These are phyloP conservation scores for Hirudo medicinalis DNA, from an alignment of 1,140 invertebrate genomes.

Conservation along the genomic window DNA sequence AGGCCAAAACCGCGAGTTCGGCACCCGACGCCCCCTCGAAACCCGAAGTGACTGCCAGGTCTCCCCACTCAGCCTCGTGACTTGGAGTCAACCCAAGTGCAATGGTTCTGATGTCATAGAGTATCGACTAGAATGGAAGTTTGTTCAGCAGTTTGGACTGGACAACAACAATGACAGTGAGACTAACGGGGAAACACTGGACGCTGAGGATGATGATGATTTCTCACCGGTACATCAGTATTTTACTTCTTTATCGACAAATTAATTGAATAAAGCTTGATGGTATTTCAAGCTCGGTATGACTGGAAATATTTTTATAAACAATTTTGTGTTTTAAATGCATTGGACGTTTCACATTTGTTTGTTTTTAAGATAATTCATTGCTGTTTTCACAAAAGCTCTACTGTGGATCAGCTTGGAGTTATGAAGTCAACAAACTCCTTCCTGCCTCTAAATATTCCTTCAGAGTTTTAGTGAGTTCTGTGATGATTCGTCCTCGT, in stretches of 20 bases:
- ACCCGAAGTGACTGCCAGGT: slow-evolving; percentile 48
- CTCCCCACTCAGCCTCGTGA: slow-evolving; percentile 52
- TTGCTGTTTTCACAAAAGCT: slow-evolving; percentile 29
- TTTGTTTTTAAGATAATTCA: too few relatives aligned
- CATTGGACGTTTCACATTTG: too few relatives aligned
- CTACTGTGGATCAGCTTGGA: slow-evolving; percentile 42
- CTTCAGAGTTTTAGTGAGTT: slow-evolving; percentile 54
- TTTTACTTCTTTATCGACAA: too few relatives aligned
- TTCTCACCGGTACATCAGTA: too few relatives aligned
- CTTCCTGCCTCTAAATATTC: slow-evolving; percentile 64
- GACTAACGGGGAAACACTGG: neutral
- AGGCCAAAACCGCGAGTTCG: slow-evolving; percentile 61
- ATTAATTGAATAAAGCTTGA: too few relatives aligned
- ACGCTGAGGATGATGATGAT: neutral
- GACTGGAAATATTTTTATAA: too few relatives aligned
- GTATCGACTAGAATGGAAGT: slow-evolving; percentile 44
- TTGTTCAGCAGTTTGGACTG: neutral
- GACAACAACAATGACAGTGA: neutral
- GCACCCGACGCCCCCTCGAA: slow-evolving; percentile 59
- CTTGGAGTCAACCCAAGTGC: slow-evolving; percentile 59
- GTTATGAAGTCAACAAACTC: slow-evolving; percentile 55
- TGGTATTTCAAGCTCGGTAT: too few relatives aligned
- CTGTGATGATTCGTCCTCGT: too few relatives aligned
- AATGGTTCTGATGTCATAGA: slow-evolving; percentile 66
- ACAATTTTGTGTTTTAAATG: too few relatives aligned